phyloP scores from a whole-genome alignment of 2,888 invertebrate genomes.

The Dicyrtoma fusca region DNA sequence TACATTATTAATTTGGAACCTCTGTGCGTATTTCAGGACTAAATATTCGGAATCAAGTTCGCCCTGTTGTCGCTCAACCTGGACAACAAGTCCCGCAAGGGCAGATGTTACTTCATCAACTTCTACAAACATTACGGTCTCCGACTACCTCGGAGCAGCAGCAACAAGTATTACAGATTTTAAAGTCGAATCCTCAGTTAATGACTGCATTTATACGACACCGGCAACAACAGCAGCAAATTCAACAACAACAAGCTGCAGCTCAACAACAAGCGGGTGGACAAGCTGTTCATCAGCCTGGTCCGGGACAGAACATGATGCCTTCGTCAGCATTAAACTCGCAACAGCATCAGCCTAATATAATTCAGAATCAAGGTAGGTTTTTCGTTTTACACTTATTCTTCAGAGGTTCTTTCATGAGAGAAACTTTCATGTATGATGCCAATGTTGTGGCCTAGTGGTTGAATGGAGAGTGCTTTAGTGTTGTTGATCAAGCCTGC shows the following conservation, averaged over 20 bases:
- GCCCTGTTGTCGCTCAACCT: conserved; percentile 54
- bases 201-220: conserved; percentile 95
- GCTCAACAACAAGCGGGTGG: conserved; percentile 62
- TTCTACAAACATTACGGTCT: conserved; percentile 86
- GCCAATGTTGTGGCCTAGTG: background rate
- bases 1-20: background rate
- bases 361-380: conserved; percentile 51
- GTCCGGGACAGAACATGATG: conserved; percentile 48
- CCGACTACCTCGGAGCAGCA: conserved; percentile 92
- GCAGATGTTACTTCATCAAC: conserved; percentile 68
- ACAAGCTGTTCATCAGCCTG: conserved; percentile 63
- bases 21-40: conserved; percentile 26
- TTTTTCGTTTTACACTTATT: too few relatives aligned
- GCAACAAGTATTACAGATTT: conserved; percentile 82
- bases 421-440: too few relatives aligned
- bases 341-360: conserved; percentile 55
- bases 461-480: background rate
- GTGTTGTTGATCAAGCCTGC: background rate
- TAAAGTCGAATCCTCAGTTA: conserved; percentile 90
- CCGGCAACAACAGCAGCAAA: conserved; percentile 65
- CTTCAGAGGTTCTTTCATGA: too few relatives aligned
- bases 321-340: conserved; percentile 45
- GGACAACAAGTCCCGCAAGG: conserved; percentile 46
- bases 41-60: conserved; percentile 55
- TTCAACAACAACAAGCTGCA: conserved; percentile 52